phyloP scores from a whole-genome alignment of 2,113 vertebrate species.

The Leptosomus discolor region DNA sequence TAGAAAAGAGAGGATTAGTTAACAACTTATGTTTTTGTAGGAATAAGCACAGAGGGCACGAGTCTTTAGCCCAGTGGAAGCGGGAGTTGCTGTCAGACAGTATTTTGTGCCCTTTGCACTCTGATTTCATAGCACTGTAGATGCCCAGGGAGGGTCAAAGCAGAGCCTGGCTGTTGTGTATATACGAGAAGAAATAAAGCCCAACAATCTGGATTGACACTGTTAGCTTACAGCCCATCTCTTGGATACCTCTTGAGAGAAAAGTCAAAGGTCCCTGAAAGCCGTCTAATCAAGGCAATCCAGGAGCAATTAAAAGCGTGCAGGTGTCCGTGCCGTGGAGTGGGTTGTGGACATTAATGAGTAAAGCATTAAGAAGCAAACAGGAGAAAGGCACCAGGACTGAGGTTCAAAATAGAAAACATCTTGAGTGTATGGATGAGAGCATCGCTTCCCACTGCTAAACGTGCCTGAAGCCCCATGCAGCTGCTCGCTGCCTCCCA shows the following conservation, averaged over 20 bases:
- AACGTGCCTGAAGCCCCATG: neutral
- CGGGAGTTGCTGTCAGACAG: neutral
- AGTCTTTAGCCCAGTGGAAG: neutral
- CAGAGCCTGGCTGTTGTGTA: neutral
- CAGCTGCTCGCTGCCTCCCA: neutral
- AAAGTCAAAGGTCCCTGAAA: neutral
- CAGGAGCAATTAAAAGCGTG: neutral
- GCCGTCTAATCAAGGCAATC: neutral
- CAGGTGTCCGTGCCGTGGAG: neutral
- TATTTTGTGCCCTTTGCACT: neutral
- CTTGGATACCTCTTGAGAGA: neutral
- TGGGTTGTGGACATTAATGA: neutral
- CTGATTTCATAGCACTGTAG: neutral
- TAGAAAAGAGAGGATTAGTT: neutral
- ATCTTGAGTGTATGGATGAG: neutral
- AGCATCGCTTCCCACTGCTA: neutral
- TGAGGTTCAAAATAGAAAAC: neutral
- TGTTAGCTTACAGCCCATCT: neutral
- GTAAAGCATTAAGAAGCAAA: neutral
- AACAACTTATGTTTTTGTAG: neutral
- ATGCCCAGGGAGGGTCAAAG: neutral
- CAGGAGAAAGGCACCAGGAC: fast-evolving
- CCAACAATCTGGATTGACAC: neutral
- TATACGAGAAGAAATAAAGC: neutral
- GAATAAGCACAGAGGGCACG: neutral